Base-by-base conservation (phyloP, 2,888 invertebrate genomes). In the Tholera decimalis region DNA sequence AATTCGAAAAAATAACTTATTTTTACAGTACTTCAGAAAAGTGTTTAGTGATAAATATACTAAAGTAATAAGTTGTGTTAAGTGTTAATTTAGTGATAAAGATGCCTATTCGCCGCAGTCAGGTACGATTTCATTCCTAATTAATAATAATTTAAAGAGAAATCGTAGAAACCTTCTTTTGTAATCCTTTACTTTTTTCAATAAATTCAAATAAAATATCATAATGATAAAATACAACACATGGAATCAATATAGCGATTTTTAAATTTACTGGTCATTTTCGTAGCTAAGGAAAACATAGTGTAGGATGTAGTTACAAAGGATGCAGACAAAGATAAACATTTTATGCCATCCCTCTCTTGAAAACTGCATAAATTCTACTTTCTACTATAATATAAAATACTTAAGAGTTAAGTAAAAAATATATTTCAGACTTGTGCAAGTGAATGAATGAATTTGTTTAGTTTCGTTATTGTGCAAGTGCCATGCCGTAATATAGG, bases 51-150 rank as follows among this genome's bases (percentile, higher is more conserved):
- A 58, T 59, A 51, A 43, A 69, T 59, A 74, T 50, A 56, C 43
- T 77, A 51, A 67, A 67, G 63, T 41, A 70, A 62, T 53, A 22
- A 64, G 72, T 70, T 71, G 72, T 84, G 85, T 77, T 20, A 22
- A 62, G 75, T 75, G 75, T 46, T 44, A 50, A 68, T 74, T 72
- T 59, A 70, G 82, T 85, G 79, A 75, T 77, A 77, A 93, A 89
- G 80, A 95, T 95, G 95, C 92, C 95, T 88, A 88, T 95, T 81
- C 93, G 95, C 72, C 94, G 93, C 60, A 94, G 93, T 80, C 90
- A 93, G 94, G 95, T 95, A 91, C 87, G 90, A 11, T 39, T 56
- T 71, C 33, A n/a, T 39, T 54, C 24, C 22, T 11, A 28, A 39
- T 35, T 49, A 9, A 37, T 22, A 7, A 41, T 54, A 13, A 28